Evolutionary conservation across 2,888 invertebrate genomes (phyloP).

Genomic region (Lottia gigantea): DNA sequence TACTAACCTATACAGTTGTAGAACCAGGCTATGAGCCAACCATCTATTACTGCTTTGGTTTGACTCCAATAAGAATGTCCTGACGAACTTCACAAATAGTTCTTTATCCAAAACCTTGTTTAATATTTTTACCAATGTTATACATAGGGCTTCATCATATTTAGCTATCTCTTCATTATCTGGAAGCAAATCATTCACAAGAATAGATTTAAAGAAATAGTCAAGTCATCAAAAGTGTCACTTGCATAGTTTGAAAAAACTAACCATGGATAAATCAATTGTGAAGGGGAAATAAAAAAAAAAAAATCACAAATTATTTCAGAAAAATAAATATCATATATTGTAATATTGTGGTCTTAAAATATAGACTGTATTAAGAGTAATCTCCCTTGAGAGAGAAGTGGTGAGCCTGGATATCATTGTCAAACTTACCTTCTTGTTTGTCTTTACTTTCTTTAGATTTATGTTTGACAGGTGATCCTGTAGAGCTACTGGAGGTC

Average conservation of each 20-base stretch:
- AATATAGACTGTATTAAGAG: too few relatives aligned
- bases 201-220: constrained; percentile 14
- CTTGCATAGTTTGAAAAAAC: too few relatives aligned
- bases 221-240: background rate
- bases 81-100: constrained; percentile 81
- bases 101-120: constrained; percentile 75
- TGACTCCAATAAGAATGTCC: constrained; percentile 91
- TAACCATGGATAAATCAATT: too few relatives aligned
- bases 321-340: too few relatives aligned
- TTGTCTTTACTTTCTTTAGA: constrained; percentile 47
- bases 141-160: constrained; percentile 75
- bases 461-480: constrained; percentile 53
- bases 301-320: too few relatives aligned
- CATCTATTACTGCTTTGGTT: constrained; percentile 92
- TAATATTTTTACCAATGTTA: constrained; percentile 78
- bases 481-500: constrained; percentile 31
- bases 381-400: too few relatives aligned
- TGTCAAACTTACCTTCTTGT: constrained; percentile 32
- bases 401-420: too few relatives aligned
- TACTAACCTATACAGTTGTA: constrained; percentile 64
- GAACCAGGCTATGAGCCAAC: constrained; percentile 84
- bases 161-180: constrained; percentile 40
- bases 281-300: too few relatives aligned
- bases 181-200: constrained; percentile 14
- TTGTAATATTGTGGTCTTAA: background rate